Base-by-base conservation (phyloP, 2,888 invertebrate genomes). In the Phanerotoma sp. region DNA sequence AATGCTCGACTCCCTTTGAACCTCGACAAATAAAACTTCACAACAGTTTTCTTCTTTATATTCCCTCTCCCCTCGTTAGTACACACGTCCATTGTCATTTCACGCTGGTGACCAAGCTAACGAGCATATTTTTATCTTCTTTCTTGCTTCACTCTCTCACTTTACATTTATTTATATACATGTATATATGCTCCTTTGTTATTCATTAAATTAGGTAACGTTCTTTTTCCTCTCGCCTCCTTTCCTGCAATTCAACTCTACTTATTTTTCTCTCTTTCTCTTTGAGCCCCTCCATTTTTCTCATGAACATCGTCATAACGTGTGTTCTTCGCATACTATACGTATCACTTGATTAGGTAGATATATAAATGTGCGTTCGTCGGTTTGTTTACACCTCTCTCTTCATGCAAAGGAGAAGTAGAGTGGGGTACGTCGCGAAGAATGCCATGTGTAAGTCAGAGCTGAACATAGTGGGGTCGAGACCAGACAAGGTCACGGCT, bases 401-500 rank as follows among this genome's bases (percentile, higher is more conserved):
- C 38, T 38, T 38, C 18, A 25, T 25, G 25, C 3, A 25, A 25
- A 25, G 5, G 9, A 25, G 16, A 11, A 9, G 35, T 3, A 25
- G n/a, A 32, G 47, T 21, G 42, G 51, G 33, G 21, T 30, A 32
- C 15, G 33, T 6, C 30, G 49, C 32, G 44, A 57, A 40, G 45
- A 50, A 37, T 38, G 20, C 5, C 13, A 21, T 37, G 44, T 51
- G 28, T 42, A 51, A 51, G 47, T 28, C n/a, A n/a, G 20, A 47
- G 42, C 37, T 37, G 18, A 41, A 64, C 62, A n/a, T n/a, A 59
- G 65, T 66, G 67, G 66, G 64, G 62, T 64, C 65, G 68, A 65
- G 64, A 69, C 68, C 72, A 73, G 75, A 75, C 76, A 76, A 76
- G 76, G 76, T 75, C 76, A 74, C 70, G 75, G 74, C 69, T 75